Base-by-base conservation (phyloP, 2,113 vertebrate species). In the Chaetodon auriga region DNA sequence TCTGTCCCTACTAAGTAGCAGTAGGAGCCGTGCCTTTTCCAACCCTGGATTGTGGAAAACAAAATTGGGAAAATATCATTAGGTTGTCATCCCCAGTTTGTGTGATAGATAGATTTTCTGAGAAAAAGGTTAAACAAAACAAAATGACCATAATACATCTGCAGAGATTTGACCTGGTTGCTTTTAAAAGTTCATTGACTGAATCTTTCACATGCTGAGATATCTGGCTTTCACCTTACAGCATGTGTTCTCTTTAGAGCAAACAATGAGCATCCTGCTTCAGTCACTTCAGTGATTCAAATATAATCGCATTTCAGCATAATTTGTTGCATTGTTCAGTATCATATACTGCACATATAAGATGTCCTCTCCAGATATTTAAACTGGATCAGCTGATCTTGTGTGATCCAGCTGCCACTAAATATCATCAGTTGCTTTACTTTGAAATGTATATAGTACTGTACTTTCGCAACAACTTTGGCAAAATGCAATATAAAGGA, bases 1-100 rank as follows among this genome's bases (percentile, higher is more conserved):
- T 91, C 92, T 35, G 90, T 92, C 83, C 96, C 96, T 84, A 96
- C 92, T 60, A 96, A 87, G 78, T 97, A 98, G 78, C 97, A 98
- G 90, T 96, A 96, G 75, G 94, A 96, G 0, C 95, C 95, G 68
- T 97, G 89, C 82, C 94, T 96, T 89, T 90, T 96, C 97, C 97
- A 98, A 21, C 95, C 96, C 97, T 98, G 53, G 38, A 38, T 10
- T 48, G 23, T 3, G 49, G 16, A 63, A 36, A 75, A 15, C 25
- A 51, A 51, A 36, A 14, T 13, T 10, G 9, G 6, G n/a, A n/a
- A 49, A 23, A 62, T 49, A 19, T 68, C 9, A 19, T 19, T 35
- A 49, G 8, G 23, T 30, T 48, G 1, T 46, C 45, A 3, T 64
- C 6, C 12, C n/a, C n/a, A n/a, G n/a, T n/a, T n/a, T n/a, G n/a